These are phyloP conservation scores for Sycobia sp. DNA, from an alignment of 1,140 invertebrate genomes.

Conservation along the genomic window DNA sequence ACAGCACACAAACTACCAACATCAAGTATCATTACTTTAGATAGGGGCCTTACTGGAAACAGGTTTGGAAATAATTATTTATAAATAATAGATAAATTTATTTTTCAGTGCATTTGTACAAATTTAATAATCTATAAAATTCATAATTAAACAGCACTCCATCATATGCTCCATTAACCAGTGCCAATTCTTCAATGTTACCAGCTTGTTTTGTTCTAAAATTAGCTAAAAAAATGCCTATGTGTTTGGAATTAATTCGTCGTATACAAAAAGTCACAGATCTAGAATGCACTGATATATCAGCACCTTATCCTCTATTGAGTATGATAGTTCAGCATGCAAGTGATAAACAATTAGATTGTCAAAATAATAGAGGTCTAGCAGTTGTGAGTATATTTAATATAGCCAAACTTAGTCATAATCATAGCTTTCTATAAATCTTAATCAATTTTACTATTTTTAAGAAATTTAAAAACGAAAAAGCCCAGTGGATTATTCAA, in stretches of 20 bases:
- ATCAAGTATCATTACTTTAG: slow-evolving; percentile 77
- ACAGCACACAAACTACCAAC: slow-evolving; percentile 86
- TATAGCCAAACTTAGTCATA: background rate
- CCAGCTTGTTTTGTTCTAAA: slow-evolving; percentile 90
- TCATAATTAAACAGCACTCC: slow-evolving; percentile 66
- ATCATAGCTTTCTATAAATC: background rate
- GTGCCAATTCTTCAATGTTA: slow-evolving; percentile 84
- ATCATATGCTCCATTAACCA: slow-evolving; percentile 77
- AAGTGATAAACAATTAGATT: slow-evolving; percentile 72
- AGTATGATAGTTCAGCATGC: slow-evolving; percentile 77
- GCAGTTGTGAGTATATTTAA: slow-evolving; percentile 72
- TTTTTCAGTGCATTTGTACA: background rate
- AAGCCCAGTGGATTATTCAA: too few species aligned
- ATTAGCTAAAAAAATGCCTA: slow-evolving; percentile 84
- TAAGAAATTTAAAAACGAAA: too few species aligned
- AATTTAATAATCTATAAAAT: slow-evolving; percentile 1
- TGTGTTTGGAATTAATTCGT: slow-evolving; percentile 77
- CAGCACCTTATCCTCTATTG: slow-evolving; percentile 71
- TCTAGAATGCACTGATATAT: slow-evolving; percentile 73
- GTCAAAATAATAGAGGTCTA: slow-evolving; percentile 73
- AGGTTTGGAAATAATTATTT: too few species aligned
- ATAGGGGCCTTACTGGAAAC: slow-evolving; percentile 75
- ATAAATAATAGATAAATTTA: slow-evolving; percentile 40
- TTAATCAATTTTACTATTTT: background rate
- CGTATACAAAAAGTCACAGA: slow-evolving; percentile 76